Base-by-base conservation (phyloP, 2,113 vertebrate genomes). In the Hirundichthys speculiger region DNA sequence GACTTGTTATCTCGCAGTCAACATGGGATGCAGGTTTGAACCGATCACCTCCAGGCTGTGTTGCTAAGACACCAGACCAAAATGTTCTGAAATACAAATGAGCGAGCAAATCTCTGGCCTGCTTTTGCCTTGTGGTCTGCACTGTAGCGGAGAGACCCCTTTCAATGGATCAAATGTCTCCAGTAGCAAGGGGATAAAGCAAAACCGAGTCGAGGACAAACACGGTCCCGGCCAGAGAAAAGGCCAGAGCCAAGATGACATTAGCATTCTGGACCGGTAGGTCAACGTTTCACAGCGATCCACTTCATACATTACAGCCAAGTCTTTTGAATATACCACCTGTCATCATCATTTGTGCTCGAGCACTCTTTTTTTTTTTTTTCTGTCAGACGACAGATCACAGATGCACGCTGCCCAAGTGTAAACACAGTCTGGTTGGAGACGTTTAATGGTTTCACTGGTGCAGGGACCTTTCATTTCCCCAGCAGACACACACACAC, bases 31-130 rank as follows among this genome's bases (percentile, higher is more conserved):
- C 57, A 47, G 79, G 52, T 83, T 77, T 66, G 47, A 80, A 85
- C 79, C 65, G 49, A 80, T 74, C 73, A 60, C 75, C 74, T 69
- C 65, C n/a, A 6, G 73, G 75, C 66, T 40, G 46, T 10, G 88
- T 91, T 89, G 84, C 88, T 69, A 79, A 24, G 88, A 74, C 64
- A 73, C 82, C 72, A 16, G 20, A 41, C 61, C 60, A 67, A 88
- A 69, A 82, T 83, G 75, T 86, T 64, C 71, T 57, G 54, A 85
- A 81, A 67, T 68, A 82, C 75, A 87, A 84, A 83, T 77, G 67
- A 80, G 66, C 27, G 13, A 25, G 79, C 58, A 52, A 74, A 76
- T 62, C 60, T 55, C 12, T 41, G 38, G n/a, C 51, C 54, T 22
- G 58, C 34, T 60, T 81, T 30, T 54, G 50, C 60, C 65, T 58